Base-by-base conservation (phyloP, 2,797 vertebrate species). In the Melanotaenia boesemani region DNA sequence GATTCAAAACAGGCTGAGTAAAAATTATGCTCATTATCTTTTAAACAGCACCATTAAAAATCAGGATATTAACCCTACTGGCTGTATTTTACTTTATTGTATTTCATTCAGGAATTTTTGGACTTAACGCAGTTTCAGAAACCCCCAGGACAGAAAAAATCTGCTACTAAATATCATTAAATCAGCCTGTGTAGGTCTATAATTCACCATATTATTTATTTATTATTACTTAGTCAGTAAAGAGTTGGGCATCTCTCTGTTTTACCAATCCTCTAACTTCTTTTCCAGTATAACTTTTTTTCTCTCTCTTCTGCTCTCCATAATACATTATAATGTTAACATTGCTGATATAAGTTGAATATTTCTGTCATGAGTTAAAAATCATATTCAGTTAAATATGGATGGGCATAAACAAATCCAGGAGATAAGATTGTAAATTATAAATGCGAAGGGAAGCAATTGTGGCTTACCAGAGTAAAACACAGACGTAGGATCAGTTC, bases 191-290 rank as follows among this genome's bases (percentile, higher is more conserved):
- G 24, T 12, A 20, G 64, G 58, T 46, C 37, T 28, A 36, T 74
- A 69, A 77, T 74, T 37, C 34, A 76, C 39, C 55, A 10, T 63
- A 52, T 75, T 24, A 63, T n/a, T n/a, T n/a, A n/a, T n/a, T n/a
- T n/a, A n/a, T n/a, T n/a, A n/a, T 52, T 20, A 37, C 75, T 75
- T 54, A 77, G 18, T 12, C 46, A 18, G 57, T 63, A 18, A 52
- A 58, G 24, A 63, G 41, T 69, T 63, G 62, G 48, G 56, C 50
- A 50, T 28, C 26, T 34, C 22, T 41, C 13, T 28, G 20, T 32
- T 56, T 5, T 4, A 16, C 10, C 22, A 36, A 18, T 65, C 67
- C n/a, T 12, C 20, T 34, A n/a, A 63, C 67, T 68, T 57, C 32
- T 52, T 60, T 54, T 37, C 22, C 41, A 44, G 55, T 28, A 9